Percentiles rank a stretch among this genome's conserved stretches.
Evolutionary conservation across 1,140 invertebrate genomes (phyloP).

Genomic region (Frieseomelitta varia): DNA sequence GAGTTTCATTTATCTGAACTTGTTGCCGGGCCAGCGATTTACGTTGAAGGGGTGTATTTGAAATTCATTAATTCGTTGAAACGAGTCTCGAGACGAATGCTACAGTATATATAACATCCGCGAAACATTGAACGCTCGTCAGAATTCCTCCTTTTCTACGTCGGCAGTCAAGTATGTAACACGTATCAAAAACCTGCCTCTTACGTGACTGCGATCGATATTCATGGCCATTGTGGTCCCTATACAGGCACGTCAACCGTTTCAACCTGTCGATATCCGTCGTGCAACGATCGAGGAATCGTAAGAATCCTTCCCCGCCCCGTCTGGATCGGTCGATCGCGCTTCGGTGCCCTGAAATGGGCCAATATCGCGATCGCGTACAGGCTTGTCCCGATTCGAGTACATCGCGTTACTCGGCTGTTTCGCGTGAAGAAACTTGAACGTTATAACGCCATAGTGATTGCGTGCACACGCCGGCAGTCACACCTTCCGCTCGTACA

Average conservation of each 20-base stretch:
- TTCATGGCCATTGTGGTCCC: neutral
- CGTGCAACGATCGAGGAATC: neutral
- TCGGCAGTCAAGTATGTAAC: neutral
- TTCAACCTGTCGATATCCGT: neutral
- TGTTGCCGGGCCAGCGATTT: too few species aligned
- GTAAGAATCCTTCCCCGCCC: slow-evolving; percentile 2
- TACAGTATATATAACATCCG: too few species aligned
- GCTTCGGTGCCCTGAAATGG: neutral
- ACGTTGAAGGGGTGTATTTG: too few species aligned
- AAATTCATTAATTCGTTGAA: too few species aligned
- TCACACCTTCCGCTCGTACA: neutral
- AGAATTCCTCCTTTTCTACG: neutral
- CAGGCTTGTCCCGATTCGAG: neutral
- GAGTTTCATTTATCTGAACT: too few species aligned
- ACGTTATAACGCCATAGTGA: neutral
- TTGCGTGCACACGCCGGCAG: too few species aligned
- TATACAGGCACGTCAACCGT: neutral
- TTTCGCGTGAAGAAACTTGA: slow-evolving; percentile 3
- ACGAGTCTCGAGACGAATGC: too few species aligned
- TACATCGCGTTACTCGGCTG: neutral
- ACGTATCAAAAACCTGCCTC: neutral
- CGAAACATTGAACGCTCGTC: neutral
- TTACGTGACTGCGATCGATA: neutral
- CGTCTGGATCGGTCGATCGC: neutral
- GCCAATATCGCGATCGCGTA: slow-evolving; percentile 20